Percentiles rank a stretch among this genome's conserved stretches.
Conservation (phyloP, 2,797 vertebrate genomes). For the Hyperoplus lanceolatus region DNA sequence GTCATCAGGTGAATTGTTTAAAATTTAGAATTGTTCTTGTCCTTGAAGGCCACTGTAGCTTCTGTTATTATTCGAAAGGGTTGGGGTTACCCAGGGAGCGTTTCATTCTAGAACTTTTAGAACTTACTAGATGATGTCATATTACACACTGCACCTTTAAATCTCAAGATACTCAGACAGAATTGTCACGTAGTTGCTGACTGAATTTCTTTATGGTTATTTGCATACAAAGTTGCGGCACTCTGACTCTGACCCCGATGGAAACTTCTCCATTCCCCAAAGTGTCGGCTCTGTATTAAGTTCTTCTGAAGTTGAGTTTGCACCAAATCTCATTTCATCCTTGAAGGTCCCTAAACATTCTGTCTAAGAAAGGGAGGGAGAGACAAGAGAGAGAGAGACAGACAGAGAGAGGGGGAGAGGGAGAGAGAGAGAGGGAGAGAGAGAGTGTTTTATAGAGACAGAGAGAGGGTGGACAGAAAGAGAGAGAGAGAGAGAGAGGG, state of each 20-base stretch:
- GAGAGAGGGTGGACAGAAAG: too few relatives aligned
- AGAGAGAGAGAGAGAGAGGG: too few relatives aligned
- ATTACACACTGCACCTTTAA: background rate
- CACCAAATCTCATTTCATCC: constrained; percentile 69
- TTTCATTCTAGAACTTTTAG: too few relatives aligned
- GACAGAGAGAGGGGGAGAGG: too few relatives aligned
- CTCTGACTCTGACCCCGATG: constrained; percentile 16
- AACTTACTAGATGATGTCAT: too few relatives aligned
- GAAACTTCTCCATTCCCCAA: constrained; percentile 9
- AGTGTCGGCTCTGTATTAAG: constrained; percentile 28
- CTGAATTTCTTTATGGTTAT: background rate
- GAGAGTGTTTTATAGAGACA: too few relatives aligned
- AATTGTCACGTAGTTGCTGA: background rate
- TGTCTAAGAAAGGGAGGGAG: constrained; percentile 3
- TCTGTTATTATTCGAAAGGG: too few relatives aligned
- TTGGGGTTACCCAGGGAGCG: too few relatives aligned
- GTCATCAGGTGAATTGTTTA: too few relatives aligned
- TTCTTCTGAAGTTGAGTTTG: constrained; percentile 31
- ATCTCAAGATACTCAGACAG: constrained; percentile 32
- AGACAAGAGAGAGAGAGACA: background rate
- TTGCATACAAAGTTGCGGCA: background rate
- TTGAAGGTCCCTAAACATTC: constrained; percentile 52
- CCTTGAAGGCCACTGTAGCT: too few relatives aligned
- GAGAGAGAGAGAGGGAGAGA: too few relatives aligned
- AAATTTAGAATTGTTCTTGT: too few relatives aligned